These are phyloP conservation scores for Chelon labrosus DNA, from an alignment of 2,797 vertebrate genomes.

Conservation along the genomic window DNA sequence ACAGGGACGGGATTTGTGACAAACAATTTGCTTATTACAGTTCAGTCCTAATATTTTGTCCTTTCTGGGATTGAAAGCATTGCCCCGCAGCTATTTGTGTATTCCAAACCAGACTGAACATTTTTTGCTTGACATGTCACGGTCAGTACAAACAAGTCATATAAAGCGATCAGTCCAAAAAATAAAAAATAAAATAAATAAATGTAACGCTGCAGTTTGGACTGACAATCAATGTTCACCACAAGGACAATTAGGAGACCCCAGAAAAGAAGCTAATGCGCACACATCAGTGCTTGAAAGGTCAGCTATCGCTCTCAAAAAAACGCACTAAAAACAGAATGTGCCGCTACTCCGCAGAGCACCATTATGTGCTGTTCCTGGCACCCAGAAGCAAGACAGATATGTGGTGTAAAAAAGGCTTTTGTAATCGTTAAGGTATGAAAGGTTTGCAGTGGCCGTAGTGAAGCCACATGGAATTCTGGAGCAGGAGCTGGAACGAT, in stretches of 20 bases:
- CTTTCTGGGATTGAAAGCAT: slow-evolving; percentile 5
- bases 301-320: slow-evolving; percentile 33
- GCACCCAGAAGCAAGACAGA: neutral
- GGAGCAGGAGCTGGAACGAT: neutral
- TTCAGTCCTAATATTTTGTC: neutral
- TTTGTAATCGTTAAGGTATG: neutral
- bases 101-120: neutral
- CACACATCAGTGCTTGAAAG: slow-evolving; percentile 30
- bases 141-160: neutral
- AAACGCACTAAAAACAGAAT: too few relatives aligned
- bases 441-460: neutral
- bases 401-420: neutral
- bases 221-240: slow-evolving; percentile 25
- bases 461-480: neutral
- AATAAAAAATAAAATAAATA: slow-evolving; percentile 5
- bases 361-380: neutral
- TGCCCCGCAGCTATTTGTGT: neutral
- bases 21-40: too few relatives aligned
- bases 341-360: neutral
- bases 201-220: neutral
- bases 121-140: neutral
- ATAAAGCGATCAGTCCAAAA: slow-evolving; percentile 24
- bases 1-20: neutral
- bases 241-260: slow-evolving; percentile 7
- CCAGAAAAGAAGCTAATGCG: neutral